Conservation (phyloP, 2,888 invertebrate genomes). For the Minunthozetes semirufus region DNA sequence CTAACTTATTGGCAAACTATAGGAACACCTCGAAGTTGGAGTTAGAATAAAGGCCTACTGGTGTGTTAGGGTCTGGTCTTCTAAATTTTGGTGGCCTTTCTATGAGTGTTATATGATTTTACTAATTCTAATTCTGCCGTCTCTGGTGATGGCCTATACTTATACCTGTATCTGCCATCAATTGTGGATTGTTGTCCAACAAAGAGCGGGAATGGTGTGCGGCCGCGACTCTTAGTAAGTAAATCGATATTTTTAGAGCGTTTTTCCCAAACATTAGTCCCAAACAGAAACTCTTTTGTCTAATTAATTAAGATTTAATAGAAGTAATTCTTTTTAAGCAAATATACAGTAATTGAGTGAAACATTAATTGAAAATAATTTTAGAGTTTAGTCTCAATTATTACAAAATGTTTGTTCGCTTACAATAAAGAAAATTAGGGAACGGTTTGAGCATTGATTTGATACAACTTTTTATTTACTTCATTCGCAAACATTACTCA, state of each 20-base stretch:
- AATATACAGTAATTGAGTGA: no score
- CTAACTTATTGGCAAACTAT: constrained; percentile 33
- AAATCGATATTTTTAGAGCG: not conserved
- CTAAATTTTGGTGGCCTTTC: constrained; percentile 53
- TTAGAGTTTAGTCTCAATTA: no score
- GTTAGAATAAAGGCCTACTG: constrained; percentile 52
- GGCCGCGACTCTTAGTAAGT: constrained; percentile 40
- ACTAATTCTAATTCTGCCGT: constrained; percentile 58
- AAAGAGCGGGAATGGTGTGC: constrained; percentile 56
- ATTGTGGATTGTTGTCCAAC: constrained; percentile 59
- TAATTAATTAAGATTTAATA: no score
- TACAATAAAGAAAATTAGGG: no score
- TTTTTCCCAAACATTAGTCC: not conserved
- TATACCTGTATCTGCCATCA: constrained; percentile 61
- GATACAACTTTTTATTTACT: no score
- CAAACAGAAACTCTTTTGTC: not conserved
- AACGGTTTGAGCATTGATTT: no score
- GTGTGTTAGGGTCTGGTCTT: constrained; percentile 57
- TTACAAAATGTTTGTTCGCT: no score
- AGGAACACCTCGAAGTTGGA: constrained; percentile 53
- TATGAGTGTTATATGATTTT: constrained; percentile 61
- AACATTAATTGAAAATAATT: no score
- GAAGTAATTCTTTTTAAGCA: no score
- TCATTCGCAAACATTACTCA: no score
- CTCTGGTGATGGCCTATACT: constrained; percentile 59